Percentiles rank a stretch among this genome's conserved stretches.
phyloP scores from a whole-genome alignment of 2,797 vertebrate genomes.

The Hippopotamyrus pictus region DNA sequence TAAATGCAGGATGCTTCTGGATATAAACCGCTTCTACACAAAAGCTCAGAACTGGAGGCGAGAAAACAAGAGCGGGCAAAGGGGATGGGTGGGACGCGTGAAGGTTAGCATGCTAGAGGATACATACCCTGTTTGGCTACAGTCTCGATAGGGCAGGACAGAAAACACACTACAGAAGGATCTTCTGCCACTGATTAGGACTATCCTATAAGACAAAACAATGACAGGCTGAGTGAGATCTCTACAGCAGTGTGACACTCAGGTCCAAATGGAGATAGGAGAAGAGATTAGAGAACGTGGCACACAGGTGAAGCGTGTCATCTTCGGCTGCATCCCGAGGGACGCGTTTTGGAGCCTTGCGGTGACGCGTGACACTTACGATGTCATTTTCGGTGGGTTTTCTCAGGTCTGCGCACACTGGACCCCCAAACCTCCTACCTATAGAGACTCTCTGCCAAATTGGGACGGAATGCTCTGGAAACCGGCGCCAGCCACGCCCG shows the following conservation, averaged over 20 bases:
- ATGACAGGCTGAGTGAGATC: slow-evolving; percentile 64
- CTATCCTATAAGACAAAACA: slow-evolving; percentile 91
- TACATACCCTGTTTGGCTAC: slow-evolving; percentile 97
- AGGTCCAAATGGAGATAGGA: slow-evolving; percentile 42
- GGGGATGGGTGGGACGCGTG: slow-evolving; percentile 36
- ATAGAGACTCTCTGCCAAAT: neutral
- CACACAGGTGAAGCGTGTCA: neutral
- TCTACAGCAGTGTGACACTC: slow-evolving; percentile 31
- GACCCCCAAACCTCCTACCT: neutral
- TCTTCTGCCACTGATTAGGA: slow-evolving; percentile 99
- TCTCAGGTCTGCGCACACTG: neutral
- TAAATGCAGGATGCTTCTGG: slow-evolving; percentile 22
- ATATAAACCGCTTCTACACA: neutral
- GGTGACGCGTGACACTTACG: neutral
- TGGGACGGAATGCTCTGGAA: neutral
- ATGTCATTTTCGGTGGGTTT: slow-evolving; percentile 14
- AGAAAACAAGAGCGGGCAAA: neutral
- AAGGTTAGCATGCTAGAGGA: slow-evolving; percentile 67
- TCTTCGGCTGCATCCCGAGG: neutral
- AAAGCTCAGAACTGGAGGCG: slow-evolving; percentile 13
- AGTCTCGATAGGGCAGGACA: slow-evolving; percentile 98
- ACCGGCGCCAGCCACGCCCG: neutral
- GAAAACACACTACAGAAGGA: slow-evolving; percentile 99
- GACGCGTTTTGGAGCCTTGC: neutral
- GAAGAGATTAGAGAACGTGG: slow-evolving; percentile 26